These are phyloP conservation scores for Nebria brevicollis DNA, from an alignment of 2,888 invertebrate genomes.

Conservation along the genomic window DNA sequence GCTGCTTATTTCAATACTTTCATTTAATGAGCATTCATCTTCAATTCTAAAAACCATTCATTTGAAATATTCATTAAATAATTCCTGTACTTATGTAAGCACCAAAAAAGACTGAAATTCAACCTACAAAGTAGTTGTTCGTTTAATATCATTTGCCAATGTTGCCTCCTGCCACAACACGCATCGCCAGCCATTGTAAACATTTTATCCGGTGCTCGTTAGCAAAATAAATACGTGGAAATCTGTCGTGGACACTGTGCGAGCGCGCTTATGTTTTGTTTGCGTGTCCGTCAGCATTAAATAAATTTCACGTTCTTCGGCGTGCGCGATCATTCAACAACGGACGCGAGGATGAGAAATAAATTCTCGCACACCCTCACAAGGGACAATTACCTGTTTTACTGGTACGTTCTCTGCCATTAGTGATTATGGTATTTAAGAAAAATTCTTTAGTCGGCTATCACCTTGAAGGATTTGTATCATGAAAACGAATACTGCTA, in stretches of 20 bases:
- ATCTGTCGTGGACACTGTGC: not conserved
- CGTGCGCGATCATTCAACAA: not conserved
- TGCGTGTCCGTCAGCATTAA: not conserved
- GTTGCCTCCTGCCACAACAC: not conserved
- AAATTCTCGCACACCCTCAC: not conserved
- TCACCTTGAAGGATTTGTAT: not conserved
- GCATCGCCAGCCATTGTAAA: not conserved
- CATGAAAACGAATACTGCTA: not conserved
- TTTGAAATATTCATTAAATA: too few relatives aligned
- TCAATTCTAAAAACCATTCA: too few relatives aligned
- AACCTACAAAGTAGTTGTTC: too few relatives aligned
- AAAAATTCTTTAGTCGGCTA: not conserved
- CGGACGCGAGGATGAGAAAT: not conserved
- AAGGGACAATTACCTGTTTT: not conserved
- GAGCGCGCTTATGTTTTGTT: not conserved
- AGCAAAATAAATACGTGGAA: conserved; percentile 1
- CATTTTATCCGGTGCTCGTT: not conserved
- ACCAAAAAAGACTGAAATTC: too few relatives aligned
- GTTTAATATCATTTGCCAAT: too few relatives aligned
- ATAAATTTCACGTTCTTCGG: not conserved
- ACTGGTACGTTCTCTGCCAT: not conserved
- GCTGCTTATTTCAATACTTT: too few relatives aligned
- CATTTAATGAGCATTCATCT: too few relatives aligned
- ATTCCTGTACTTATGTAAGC: too few relatives aligned
- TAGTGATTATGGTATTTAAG: not conserved